Evolutionary conservation across 37 sponge, comb jelly and placozoan species (phyloP).

Genomic region (Cladorhizidae sp.): DNA sequence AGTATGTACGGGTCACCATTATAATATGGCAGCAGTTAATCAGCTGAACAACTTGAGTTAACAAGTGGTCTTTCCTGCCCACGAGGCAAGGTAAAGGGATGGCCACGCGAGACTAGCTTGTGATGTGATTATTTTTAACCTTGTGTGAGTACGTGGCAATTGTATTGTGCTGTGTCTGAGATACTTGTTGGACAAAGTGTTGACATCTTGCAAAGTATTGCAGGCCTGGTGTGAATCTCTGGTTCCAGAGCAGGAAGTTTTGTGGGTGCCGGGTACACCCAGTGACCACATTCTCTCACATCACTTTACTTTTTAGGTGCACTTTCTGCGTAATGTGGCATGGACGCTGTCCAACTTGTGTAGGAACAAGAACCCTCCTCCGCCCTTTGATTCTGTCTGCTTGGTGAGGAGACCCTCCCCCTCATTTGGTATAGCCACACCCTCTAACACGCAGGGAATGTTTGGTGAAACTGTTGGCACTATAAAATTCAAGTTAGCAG

Average conservation of each 20-base stretch:
- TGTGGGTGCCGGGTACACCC: neutral
- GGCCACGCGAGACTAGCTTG: no score
- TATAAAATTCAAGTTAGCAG: neutral
- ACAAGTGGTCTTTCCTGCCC: no score
- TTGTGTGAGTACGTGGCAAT: neutral
- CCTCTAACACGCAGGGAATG: no score
- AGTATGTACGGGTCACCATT: no score
- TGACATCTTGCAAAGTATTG: no score
- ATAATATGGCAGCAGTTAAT: no score
- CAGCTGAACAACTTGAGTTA: no score
- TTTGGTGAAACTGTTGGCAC: neutral
- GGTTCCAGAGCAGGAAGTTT: neutral
- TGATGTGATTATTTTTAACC: neutral
- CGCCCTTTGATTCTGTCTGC: slow-evolving; percentile 83
- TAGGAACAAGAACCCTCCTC: slow-evolving; percentile 94
- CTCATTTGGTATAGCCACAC: no score
- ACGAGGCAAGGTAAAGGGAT: no score
- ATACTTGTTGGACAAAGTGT: neutral
- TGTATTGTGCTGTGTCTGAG: neutral
- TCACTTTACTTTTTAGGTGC: slow-evolving; percentile 30
- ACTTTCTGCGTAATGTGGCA: slow-evolving; percentile 80
- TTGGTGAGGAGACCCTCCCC: slow-evolving; percentile 33
- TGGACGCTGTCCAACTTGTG: slow-evolving; percentile 95
- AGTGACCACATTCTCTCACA: neutral
- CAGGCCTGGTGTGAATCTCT: neutral